Percentiles rank a stretch among this genome's conserved stretches.
Evolutionary conservation across 2,797 vertebrate genomes (phyloP).

Genomic region (Rhabdomys pumilio): DNA sequence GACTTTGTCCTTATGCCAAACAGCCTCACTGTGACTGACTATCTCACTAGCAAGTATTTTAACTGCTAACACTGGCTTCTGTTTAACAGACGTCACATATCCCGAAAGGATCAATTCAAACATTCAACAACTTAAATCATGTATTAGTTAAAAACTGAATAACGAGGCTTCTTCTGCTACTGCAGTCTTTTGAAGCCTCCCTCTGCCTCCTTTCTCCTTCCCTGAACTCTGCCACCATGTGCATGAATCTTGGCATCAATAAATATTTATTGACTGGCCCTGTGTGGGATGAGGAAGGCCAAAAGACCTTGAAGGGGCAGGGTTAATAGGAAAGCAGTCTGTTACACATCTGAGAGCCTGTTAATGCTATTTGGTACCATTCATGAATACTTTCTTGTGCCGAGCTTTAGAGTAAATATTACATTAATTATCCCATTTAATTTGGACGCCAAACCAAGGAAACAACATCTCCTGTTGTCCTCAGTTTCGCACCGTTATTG

Average conservation of each 20-base stretch:
- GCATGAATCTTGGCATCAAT: not conserved
- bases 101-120: constrained; percentile 6
- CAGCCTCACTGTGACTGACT: not conserved
- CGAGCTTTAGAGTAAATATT: not conserved
- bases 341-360: not conserved
- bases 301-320: not conserved
- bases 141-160: constrained; percentile 20
- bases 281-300: not conserved
- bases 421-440: not conserved
- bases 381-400: not conserved
- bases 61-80: not conserved
- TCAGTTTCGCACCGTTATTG: not conserved
- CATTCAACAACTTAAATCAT: not conserved
- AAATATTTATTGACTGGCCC: constrained; percentile 1
- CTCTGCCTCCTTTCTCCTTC: not conserved
- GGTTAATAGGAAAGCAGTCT: not conserved
- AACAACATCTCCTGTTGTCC: not conserved
- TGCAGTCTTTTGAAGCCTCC: not conserved
- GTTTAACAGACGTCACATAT: not conserved
- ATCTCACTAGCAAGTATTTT: not conserved
- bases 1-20: not conserved
- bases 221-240: not conserved
- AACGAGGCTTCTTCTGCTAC: not conserved
- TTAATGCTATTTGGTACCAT: not conserved
- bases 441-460: not conserved